Conservation (phyloP, 2,888 invertebrate genomes). For the Nomada goodeniana region DNA sequence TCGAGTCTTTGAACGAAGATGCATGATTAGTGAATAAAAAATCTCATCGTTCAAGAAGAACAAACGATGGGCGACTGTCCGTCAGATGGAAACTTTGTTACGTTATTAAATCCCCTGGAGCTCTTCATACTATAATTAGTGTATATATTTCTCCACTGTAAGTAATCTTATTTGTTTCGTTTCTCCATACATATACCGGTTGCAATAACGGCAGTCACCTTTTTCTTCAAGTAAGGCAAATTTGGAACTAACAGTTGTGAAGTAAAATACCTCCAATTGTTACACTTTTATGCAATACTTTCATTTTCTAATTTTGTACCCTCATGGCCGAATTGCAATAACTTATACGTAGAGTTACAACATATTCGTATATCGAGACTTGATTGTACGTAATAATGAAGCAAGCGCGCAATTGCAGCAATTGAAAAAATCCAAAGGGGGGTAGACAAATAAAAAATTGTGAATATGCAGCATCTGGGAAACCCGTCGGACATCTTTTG, state of each 20-base stretch:
- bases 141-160: neutral
- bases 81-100: neutral
- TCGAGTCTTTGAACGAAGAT: slow-evolving; percentile 6
- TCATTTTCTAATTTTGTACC: no score
- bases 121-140: slow-evolving; percentile 32
- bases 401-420: neutral
- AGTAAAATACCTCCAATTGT: no score
- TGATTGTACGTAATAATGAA: neutral
- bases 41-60: neutral
- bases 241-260: no score
- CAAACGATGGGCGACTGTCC: neutral
- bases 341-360: neutral
- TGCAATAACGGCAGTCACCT: neutral
- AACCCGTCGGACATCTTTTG: slow-evolving; percentile 49
- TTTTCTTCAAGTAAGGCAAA: neutral
- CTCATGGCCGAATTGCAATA: no score
- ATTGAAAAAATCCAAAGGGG: neutral
- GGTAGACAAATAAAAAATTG: neutral
- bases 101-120: slow-evolving; percentile 37
- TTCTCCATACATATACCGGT: neutral
- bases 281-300: no score
- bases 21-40: slow-evolving; percentile 9
- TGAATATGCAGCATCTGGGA: neutral
- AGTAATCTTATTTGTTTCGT: slow-evolving; percentile 19
- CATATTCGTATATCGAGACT: neutral